Evolutionary conservation across 2,113 vertebrate genomes (phyloP).

Genomic region (Colaptes auratus): DNA sequence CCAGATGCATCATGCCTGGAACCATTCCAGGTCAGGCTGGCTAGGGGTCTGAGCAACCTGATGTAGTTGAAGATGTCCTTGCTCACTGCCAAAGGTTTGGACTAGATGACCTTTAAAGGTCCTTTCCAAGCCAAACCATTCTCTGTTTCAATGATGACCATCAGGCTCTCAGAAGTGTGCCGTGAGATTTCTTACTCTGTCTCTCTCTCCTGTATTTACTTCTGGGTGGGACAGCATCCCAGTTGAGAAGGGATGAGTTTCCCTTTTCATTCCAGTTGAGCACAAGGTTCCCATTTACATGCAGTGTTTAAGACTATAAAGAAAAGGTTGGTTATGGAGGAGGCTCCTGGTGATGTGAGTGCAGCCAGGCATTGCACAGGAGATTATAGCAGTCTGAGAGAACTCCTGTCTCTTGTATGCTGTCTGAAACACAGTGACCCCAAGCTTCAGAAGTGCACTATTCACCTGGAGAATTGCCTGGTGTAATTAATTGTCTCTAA

Average conservation of each 20-base stretch:
- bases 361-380: not conserved
- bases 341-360: not conserved
- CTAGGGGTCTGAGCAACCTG: not conserved
- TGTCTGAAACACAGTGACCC: not conserved
- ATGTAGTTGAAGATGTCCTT: not conserved
- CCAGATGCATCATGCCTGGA: not conserved
- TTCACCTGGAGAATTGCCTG: not conserved
- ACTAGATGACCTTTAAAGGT: not conserved
- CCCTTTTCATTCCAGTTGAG: not conserved
- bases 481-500: not conserved
- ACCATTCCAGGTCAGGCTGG: not conserved
- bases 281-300: not conserved
- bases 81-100: not conserved
- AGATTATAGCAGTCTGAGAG: not conserved
- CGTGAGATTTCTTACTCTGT: not conserved
- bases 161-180: not conserved
- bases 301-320: not conserved
- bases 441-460: rapidly evolving
- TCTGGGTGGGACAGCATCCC: not conserved
- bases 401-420: rapidly evolving
- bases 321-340: not conserved
- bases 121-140: not conserved
- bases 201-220: not conserved
- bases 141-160: not conserved
- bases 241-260: not conserved